These are phyloP conservation scores for Limnephilus rhombicus DNA, from an alignment of 2,888 invertebrate species.

Conservation along the genomic window DNA sequence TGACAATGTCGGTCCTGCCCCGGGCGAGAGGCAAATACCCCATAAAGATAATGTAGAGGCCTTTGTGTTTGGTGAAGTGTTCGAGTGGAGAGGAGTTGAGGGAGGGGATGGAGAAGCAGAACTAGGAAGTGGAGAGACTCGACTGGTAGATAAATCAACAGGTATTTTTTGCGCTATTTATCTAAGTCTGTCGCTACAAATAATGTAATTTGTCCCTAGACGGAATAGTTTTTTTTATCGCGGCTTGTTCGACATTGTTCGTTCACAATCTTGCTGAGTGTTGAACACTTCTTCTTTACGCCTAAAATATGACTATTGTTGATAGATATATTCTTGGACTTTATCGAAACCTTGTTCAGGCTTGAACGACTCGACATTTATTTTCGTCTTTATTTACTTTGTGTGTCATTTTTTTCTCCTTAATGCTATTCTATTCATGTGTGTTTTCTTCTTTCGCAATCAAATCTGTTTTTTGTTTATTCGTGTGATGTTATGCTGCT, in stretches of 20 bases:
- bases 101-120: not conserved
- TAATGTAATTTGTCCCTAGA: not conserved
- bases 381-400: too few relatives aligned
- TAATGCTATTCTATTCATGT: too few relatives aligned
- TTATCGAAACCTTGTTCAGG: too few relatives aligned
- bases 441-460: too few relatives aligned
- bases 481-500: too few relatives aligned
- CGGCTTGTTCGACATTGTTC: not conserved
- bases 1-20: not conserved
- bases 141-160: not conserved
- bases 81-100: not conserved
- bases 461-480: too few relatives aligned
- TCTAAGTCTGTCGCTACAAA: slow-evolving; percentile 1
- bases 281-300: not conserved
- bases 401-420: too few relatives aligned
- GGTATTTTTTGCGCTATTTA: slow-evolving; percentile 1
- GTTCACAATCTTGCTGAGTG: not conserved
- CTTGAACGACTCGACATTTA: too few relatives aligned
- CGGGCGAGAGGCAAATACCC: not conserved
- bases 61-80: not conserved
- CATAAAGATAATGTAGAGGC: not conserved
- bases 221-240: not conserved
- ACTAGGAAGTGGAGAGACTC: not conserved
- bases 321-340: not conserved
- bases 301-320: not conserved